Conservation (phyloP, 2,888 invertebrate species). For the Xestia sexstrigata region DNA sequence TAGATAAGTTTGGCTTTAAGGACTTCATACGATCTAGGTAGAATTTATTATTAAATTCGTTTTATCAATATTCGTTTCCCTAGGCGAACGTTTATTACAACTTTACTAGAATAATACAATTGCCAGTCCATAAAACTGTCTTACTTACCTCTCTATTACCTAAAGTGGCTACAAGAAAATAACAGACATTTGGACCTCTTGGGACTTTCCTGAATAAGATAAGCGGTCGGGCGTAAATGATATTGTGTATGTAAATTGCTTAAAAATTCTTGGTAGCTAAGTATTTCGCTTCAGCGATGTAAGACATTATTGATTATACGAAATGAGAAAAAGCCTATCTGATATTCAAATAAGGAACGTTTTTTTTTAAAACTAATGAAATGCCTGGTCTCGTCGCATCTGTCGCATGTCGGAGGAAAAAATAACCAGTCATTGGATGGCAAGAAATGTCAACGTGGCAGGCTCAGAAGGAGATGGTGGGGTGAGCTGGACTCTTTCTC, state of each 20-base stretch:
- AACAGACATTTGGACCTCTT: slow-evolving; percentile 8
- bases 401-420: background rate
- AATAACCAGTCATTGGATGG: background rate
- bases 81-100: slow-evolving; percentile 19
- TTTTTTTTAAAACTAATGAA: background rate
- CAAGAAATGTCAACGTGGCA: background rate
- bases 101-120: slow-evolving; percentile 20
- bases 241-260: slow-evolving; percentile 33
- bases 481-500: background rate
- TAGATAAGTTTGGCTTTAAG: background rate
- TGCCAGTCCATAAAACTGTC: background rate
- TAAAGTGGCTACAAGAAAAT: slow-evolving; percentile 33
- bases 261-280: slow-evolving; percentile 9
- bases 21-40: background rate
- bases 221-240: slow-evolving; percentile 29
- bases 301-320: slow-evolving; percentile 16
- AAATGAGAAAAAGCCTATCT: background rate
- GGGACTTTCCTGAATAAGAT: slow-evolving; percentile 37
- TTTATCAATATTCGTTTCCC: slow-evolving; percentile 16
- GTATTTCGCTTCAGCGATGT: no score
- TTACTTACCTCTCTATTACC: slow-evolving; percentile 26
- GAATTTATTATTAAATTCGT: background rate
- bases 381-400: background rate
- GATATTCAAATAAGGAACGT: background rate
- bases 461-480: background rate